Conservation (phyloP, 2,113 vertebrate species). For the Microtus oregoni region DNA sequence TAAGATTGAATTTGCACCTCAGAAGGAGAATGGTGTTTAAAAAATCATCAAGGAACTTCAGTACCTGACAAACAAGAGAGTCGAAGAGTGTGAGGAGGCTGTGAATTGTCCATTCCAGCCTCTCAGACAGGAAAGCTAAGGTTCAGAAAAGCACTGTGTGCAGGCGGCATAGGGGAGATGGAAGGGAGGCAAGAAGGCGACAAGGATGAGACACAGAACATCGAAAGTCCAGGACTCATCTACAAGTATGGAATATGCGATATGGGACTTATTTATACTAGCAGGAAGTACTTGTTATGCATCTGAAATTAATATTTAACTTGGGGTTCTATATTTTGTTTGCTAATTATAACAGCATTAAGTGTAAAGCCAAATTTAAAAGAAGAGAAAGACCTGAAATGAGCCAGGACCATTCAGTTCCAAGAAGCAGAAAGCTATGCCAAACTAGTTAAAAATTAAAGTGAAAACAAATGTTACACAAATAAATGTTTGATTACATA, state of each 20-base stretch:
- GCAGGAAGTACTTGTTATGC: not conserved
- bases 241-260: not conserved
- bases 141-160: not conserved
- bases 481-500: not conserved
- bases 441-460: conserved; percentile 31
- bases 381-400: not conserved
- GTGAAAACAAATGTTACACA: conserved; percentile 22
- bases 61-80: not conserved
- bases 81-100: conserved; percentile 6
- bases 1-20: conserved; percentile 60
- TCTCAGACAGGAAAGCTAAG: not conserved
- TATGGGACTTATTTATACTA: not conserved
- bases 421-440: not conserved
- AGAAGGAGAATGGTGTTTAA: not conserved
- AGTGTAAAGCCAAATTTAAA: not conserved
- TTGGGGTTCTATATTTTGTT: not conserved
- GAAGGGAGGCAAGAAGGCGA: not conserved
- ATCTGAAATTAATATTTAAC: conserved; percentile 28
- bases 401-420: not conserved
- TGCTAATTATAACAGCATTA: not conserved
- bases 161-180: rapidly evolving
- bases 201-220: not conserved
- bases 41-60: conserved; percentile 43
- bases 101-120: conserved; percentile 28
- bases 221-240: not conserved